Evolutionary conservation across 2,113 vertebrate genomes (phyloP).

Genomic region (Albula goreensis): DNA sequence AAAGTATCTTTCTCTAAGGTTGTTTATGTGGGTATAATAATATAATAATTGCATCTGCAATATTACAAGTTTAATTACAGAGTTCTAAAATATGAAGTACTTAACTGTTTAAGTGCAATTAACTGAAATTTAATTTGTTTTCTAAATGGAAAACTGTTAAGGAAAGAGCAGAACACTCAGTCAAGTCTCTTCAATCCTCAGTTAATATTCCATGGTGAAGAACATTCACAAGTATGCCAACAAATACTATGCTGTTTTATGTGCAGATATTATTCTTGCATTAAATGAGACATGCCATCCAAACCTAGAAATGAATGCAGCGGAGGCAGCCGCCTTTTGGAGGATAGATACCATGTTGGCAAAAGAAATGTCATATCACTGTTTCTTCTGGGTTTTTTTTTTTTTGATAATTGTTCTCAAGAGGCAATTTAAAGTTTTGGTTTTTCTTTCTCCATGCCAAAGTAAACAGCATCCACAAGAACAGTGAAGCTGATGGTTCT

Average conservation of each 20-base stretch:
- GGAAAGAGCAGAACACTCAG: background rate
- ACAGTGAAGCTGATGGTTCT: background rate
- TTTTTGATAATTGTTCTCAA: background rate
- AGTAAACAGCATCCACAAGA: background rate
- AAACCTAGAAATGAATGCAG: background rate
- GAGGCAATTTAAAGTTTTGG: background rate
- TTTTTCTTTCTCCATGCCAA: background rate
- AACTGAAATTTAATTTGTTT: background rate
- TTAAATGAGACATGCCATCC: background rate
- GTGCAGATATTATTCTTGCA: background rate
- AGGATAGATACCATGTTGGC: background rate
- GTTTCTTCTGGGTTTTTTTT: too few species aligned
- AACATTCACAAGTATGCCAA: background rate
- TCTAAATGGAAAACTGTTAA: background rate
- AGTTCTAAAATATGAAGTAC: background rate
- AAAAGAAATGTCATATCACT: background rate
- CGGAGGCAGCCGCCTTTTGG: background rate
- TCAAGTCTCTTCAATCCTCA: background rate
- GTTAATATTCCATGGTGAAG: background rate
- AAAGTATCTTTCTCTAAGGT: background rate
- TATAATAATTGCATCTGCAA: too few species aligned
- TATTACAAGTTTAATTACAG: background rate
- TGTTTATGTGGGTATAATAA: background rate
- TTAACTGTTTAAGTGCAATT: background rate
- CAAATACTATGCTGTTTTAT: background rate